A percentile compares a stretch with the other conserved stretches of the same genome.
phyloP scores from a whole-genome alignment of 2,797 vertebrate genomes.

The Acanthis flammea region DNA sequence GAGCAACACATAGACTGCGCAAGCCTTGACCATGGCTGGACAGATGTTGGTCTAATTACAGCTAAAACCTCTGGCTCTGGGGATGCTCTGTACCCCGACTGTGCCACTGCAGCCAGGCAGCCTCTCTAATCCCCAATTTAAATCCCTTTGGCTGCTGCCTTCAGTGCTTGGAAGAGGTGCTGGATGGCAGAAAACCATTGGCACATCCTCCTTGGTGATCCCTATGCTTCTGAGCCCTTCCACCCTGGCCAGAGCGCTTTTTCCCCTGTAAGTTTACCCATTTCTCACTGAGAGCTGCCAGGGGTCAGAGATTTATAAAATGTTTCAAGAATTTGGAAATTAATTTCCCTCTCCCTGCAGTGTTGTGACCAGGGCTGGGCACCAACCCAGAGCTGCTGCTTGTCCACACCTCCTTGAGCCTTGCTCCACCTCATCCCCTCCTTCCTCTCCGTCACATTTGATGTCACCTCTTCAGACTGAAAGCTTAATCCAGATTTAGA shows the following conservation, averaged over 20 bases:
- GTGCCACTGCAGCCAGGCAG: not conserved
- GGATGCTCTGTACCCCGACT: not conserved
- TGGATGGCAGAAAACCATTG: not conserved
- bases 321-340: not conserved
- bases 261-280: not conserved
- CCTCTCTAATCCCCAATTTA: not conserved
- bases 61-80: not conserved
- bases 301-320: not conserved
- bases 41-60: constrained; percentile 25
- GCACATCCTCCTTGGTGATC: not conserved
- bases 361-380: not conserved
- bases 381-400: accelerated
- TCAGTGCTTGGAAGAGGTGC: not conserved
- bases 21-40: accelerated
- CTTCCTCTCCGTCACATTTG: not conserved
- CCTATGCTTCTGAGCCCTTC: not conserved
- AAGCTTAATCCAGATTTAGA: not conserved
- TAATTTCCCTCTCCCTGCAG: not conserved
- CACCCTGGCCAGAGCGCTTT: not conserved
- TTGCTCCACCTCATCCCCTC: not conserved
- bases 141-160: not conserved
- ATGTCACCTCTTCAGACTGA: not conserved
- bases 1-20: not conserved
- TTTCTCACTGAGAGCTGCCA: not conserved
- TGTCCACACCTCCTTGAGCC: not conserved